Percentiles rank a stretch among this genome's conserved stretches.
phyloP scores from a whole-genome alignment of 1,140 invertebrate genomes.

The Trialeurodes vaporariorum region DNA sequence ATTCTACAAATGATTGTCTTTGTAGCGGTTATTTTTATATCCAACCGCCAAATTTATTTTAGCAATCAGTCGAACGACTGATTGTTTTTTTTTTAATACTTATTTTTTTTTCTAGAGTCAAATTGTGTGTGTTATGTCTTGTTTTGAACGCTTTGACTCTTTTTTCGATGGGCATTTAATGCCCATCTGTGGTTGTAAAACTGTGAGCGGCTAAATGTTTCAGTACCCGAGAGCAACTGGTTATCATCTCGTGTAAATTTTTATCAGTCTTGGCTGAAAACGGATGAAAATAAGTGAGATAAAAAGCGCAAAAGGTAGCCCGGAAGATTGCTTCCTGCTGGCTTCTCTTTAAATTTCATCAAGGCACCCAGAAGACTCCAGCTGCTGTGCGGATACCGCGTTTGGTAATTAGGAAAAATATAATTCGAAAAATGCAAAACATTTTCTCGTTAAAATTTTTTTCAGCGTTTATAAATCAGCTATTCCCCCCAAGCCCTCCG shows the following conservation, averaged over 20 bases:
- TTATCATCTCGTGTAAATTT: not conserved
- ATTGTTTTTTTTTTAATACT: no score
- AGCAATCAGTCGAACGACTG: no score
- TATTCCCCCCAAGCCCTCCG: no score
- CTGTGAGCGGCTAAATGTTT: not conserved
- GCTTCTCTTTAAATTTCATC: not conserved
- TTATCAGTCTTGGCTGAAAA: not conserved
- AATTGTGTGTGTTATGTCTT: no score
- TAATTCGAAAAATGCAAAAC: not conserved
- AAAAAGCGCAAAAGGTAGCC: not conserved
- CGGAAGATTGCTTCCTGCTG: not conserved
- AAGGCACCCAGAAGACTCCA: not conserved
- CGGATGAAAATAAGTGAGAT: not conserved
- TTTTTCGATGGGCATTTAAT: not conserved
- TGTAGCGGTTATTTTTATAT: no score
- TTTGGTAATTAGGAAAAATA: not conserved
- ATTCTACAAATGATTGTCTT: no score
- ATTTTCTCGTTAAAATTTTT: not conserved
- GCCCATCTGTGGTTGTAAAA: not conserved
- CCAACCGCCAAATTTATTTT: no score
- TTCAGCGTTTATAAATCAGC: not conserved
- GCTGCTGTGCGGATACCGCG: not conserved
- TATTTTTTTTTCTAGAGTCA: no score
- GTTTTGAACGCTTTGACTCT: no score
- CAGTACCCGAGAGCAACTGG: not conserved